Evolutionary conservation across 1,140 invertebrate genomes (phyloP).

Genomic region (Cyrtorhinus lividipennis): DNA sequence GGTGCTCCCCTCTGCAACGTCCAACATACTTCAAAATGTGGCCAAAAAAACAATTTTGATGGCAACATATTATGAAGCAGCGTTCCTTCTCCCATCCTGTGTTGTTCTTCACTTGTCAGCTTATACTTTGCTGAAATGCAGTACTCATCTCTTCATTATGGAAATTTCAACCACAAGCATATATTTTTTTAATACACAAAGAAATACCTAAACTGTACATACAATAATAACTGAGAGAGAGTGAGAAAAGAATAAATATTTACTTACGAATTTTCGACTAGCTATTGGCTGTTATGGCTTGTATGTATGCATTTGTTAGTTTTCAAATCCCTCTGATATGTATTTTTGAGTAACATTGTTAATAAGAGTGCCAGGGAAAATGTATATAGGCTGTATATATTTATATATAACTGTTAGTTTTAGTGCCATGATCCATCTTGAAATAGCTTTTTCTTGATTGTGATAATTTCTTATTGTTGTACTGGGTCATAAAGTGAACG

Average conservation of each 20-base stretch:
- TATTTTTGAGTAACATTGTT: constrained; percentile 2
- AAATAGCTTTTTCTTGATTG: constrained; percentile 9
- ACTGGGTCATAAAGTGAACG: background rate
- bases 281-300: background rate
- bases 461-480: constrained; percentile 3
- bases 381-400: constrained; percentile 5
- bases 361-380: background rate
- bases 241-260: background rate
- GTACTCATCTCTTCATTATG: background rate
- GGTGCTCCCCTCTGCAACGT: too few species aligned
- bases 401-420: constrained; percentile 6
- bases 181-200: constrained; percentile 2
- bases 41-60: too few species aligned
- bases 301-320: constrained; percentile 1
- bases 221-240: background rate
- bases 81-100: too few species aligned
- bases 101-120: too few species aligned
- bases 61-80: too few species aligned
- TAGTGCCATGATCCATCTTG: constrained; percentile 1
- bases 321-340: background rate
- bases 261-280: background rate
- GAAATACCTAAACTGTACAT: background rate
- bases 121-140: background rate
- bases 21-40: too few species aligned
- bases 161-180: background rate